A percentile compares a stretch with the other conserved stretches of the same genome.
Conservation (phyloP, 2,888 invertebrate genomes). For the Notocelia uddmanniana region DNA sequence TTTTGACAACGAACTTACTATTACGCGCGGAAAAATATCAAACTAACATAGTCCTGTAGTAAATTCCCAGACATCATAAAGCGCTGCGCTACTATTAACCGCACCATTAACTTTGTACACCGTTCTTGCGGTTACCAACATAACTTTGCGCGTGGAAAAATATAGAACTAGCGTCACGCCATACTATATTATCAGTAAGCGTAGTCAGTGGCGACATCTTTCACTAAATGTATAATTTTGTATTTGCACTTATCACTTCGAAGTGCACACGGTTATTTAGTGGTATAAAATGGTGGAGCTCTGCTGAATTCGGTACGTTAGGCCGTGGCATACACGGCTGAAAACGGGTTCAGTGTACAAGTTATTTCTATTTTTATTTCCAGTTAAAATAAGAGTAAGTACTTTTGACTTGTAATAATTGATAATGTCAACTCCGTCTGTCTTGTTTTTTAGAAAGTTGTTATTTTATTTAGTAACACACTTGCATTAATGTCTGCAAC, state of each 20-base stretch:
- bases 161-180: neutral
- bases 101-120: slow-evolving; percentile 6
- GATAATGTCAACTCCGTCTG: neutral
- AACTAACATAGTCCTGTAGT: neutral
- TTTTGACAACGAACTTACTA: neutral
- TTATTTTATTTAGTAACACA: neutral
- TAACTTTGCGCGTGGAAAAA: slow-evolving; percentile 20
- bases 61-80: neutral
- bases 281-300: slow-evolving; percentile 30
- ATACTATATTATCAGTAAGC: neutral
- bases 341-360: slow-evolving; percentile 8
- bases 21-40: neutral
- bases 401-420: neutral
- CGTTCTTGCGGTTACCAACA: slow-evolving; percentile 7
- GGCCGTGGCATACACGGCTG: slow-evolving; percentile 51
- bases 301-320: slow-evolving; percentile 27
- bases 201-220: slow-evolving; percentile 4
- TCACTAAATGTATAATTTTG: neutral
- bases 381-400: slow-evolving; percentile 32
- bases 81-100: neutral
- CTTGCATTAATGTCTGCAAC: too few species aligned
- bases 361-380: neutral
- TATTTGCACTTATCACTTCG: slow-evolving; percentile 8
- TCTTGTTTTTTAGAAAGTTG: neutral
- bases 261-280: slow-evolving; percentile 32